A percentile compares a stretch with the other conserved stretches of the same genome.
These are phyloP conservation scores for Platysternon megacephalum DNA, from an alignment of 2,113 vertebrate species.

Conservation along the genomic window DNA sequence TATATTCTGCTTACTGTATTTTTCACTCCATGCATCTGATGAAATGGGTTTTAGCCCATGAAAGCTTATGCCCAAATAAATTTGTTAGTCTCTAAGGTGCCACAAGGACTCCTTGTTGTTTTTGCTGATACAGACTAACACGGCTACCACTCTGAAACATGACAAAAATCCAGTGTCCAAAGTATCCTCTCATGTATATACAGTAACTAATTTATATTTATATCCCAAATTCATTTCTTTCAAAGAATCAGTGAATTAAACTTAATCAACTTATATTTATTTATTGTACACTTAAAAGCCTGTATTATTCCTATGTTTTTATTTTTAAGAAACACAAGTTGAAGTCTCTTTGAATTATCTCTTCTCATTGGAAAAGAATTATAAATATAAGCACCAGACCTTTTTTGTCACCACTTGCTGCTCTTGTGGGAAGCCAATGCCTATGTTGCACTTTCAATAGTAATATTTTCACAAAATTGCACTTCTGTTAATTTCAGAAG, in stretches of 20 bases:
- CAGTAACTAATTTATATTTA: neutral
- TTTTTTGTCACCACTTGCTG: neutral
- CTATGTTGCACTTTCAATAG: neutral
- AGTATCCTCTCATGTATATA: neutral
- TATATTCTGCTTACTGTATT: too few species aligned
- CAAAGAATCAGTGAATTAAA: neutral
- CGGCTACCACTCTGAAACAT: neutral
- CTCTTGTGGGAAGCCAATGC: neutral
- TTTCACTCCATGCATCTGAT: too few species aligned
- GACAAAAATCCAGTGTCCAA: neutral
- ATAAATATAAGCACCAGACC: neutral
- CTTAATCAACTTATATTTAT: neutral
- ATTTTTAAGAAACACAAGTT: neutral
- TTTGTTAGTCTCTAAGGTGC: too few species aligned
- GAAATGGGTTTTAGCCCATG: too few species aligned
- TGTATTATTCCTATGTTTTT: neutral
- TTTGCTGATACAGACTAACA: too few species aligned
- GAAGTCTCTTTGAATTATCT: neutral
- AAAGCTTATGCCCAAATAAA: too few species aligned
- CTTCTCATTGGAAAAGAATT: neutral
- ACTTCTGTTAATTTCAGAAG: neutral
- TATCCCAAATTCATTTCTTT: neutral
- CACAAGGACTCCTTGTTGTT: too few species aligned
- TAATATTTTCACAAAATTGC: neutral
- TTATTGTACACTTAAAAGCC: neutral